Conservation (phyloP, 2,888 invertebrate genomes). For the Leptinotarsa haldemani region DNA sequence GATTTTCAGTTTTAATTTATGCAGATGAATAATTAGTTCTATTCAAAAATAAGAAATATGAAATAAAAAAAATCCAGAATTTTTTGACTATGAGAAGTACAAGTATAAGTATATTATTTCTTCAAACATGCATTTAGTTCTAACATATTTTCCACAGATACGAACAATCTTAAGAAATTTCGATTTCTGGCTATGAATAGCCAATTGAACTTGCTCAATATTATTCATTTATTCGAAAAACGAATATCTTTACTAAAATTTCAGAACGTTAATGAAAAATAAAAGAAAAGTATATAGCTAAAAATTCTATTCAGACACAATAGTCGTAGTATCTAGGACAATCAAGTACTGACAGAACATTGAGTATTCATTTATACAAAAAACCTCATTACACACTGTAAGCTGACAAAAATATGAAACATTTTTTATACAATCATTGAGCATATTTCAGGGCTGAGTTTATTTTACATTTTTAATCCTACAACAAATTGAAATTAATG, state of each 20-base stretch:
- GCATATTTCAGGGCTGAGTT: slow-evolving; percentile 47
- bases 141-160: too few relatives aligned
- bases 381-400: slow-evolving; percentile 22
- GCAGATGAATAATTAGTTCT: too few relatives aligned
- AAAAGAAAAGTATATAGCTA: background rate
- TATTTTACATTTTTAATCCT: slow-evolving; percentile 43
- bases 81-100: too few relatives aligned
- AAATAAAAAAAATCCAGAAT: background rate
- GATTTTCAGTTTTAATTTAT: background rate
- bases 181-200: too few relatives aligned
- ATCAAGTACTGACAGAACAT: slow-evolving; percentile 28
- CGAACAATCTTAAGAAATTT: too few relatives aligned
- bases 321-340: background rate
- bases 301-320: background rate
- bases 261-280: background rate
- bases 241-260: background rate
- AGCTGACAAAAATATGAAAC: slow-evolving; percentile 36
- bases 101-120: too few relatives aligned
- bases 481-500: slow-evolving; percentile 33
- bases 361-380: slow-evolving; percentile 33
- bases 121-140: too few relatives aligned
- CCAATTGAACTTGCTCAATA: background rate
- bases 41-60: background rate
- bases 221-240: background rate
- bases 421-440: slow-evolving; percentile 47